Conservation (phyloP, 2,797 vertebrate genomes). For the Lepus townsendii region DNA sequence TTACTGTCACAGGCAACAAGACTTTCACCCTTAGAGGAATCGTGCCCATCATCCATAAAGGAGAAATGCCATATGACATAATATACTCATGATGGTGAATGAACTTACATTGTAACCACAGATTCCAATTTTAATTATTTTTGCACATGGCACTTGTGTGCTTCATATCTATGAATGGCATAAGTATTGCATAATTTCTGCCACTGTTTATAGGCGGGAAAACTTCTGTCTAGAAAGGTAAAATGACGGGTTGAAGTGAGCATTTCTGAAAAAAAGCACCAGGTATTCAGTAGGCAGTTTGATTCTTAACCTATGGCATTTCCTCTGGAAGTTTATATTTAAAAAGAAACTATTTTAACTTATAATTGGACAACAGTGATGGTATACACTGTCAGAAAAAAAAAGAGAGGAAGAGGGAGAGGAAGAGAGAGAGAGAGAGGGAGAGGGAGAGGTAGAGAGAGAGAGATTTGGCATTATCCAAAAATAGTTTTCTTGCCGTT, state of each 20-base stretch:
- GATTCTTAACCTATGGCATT: background rate
- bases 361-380: constrained; percentile 9
- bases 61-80: background rate
- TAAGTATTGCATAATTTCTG: background rate
- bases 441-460: background rate
- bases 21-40: background rate
- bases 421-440: background rate
- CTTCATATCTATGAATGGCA: background rate
- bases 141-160: background rate
- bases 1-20: background rate
- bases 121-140: background rate
- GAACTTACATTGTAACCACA: background rate
- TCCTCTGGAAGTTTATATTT: background rate
- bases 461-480: background rate
- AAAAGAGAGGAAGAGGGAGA: background rate
- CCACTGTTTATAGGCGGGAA: background rate
- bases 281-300: background rate
- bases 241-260: background rate
- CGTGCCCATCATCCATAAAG: too few species aligned
- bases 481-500: constrained; percentile 62
- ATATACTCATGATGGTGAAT: background rate
- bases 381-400: background rate
- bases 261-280: background rate
- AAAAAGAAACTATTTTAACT: background rate
- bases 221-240: background rate